phyloP scores from a whole-genome alignment of 2,888 invertebrate genomes.

The Lasioglossum figueresi region DNA sequence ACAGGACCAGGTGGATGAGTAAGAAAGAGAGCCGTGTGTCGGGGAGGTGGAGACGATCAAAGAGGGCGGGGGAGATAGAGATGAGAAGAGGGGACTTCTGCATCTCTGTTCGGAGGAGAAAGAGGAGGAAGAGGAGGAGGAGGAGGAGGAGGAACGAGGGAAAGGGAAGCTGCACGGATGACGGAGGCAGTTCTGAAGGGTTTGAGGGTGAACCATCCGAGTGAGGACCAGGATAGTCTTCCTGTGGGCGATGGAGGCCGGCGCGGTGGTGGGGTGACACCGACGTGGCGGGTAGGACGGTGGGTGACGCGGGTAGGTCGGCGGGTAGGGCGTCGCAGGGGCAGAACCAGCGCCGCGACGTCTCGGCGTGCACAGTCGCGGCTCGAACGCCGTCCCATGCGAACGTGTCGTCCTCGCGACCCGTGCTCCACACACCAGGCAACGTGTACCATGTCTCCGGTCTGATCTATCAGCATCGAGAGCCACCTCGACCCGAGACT shows the following conservation, averaged over 20 bases:
- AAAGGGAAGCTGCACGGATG: constrained; percentile 52
- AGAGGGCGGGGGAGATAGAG: constrained; percentile 2
- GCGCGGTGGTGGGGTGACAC: constrained; percentile 67
- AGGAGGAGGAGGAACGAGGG: constrained; percentile 41
- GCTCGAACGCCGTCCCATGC: constrained; percentile 81
- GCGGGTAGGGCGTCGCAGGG: constrained; percentile 80
- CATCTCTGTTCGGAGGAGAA: constrained; percentile 10
- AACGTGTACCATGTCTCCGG: constrained; percentile 58
- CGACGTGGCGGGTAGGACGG: constrained; percentile 76
- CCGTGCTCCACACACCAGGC: constrained; percentile 45
- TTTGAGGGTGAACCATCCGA: constrained; percentile 72
- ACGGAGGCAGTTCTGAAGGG: constrained; percentile 63
- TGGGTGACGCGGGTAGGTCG: constrained; percentile 73
- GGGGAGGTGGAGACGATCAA: constrained; percentile 17
- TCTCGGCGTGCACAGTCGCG: constrained; percentile 82
- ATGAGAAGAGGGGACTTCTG: not conserved
- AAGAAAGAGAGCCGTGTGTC: not conserved
- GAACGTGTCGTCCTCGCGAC: constrained; percentile 72
- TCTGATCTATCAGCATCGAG: constrained; percentile 4
- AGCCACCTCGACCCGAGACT: not conserved
- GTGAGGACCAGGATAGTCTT: constrained; percentile 67
- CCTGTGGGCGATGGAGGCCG: constrained; percentile 61
- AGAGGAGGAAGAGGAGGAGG: constrained; percentile 35
- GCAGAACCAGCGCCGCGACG: constrained; percentile 82
- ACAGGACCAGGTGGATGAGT: constrained; percentile 18